phyloP scores from a whole-genome alignment of 1,140 invertebrate species.

The Arion vulgaris region DNA sequence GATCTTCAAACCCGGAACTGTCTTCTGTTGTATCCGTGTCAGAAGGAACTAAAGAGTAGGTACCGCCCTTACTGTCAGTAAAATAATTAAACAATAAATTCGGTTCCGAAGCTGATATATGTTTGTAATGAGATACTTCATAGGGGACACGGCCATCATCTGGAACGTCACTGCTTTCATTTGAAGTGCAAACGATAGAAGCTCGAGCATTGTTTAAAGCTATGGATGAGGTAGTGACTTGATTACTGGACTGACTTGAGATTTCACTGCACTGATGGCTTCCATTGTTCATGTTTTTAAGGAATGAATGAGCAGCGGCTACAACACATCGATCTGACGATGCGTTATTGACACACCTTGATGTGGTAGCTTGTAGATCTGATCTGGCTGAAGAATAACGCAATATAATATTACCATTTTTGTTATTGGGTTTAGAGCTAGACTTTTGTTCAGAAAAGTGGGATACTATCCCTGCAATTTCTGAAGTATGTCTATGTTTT shows the following conservation, averaged over 20 bases:
- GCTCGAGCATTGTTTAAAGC: conserved; percentile 3
- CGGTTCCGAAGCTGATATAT: background rate
- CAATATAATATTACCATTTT: background rate
- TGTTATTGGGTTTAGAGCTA: too few species aligned
- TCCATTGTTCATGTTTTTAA: background rate
- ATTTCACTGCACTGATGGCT: conserved; percentile 11
- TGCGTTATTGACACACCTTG: too few species aligned
- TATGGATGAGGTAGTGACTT: conserved; percentile 25
- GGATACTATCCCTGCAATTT: too few species aligned
- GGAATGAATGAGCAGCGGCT: background rate
- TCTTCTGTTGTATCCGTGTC: conserved; percentile 29
- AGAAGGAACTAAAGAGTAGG: conserved; percentile 1
- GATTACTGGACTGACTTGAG: background rate
- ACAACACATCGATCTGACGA: background rate
- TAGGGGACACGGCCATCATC: background rate
- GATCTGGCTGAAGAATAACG: too few species aligned
- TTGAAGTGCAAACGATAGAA: conserved; percentile 8
- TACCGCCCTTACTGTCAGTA: background rate
- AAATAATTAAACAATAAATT: background rate
- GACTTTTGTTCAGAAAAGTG: too few species aligned
- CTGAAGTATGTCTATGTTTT: too few species aligned
- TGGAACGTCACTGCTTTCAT: conserved; percentile 1
- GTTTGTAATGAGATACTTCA: background rate
- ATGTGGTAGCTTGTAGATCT: too few species aligned
- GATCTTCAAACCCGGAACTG: conserved; percentile 39